Conservation (phyloP, 1,140 invertebrate genomes). For the Copidosoma floridanum region DNA sequence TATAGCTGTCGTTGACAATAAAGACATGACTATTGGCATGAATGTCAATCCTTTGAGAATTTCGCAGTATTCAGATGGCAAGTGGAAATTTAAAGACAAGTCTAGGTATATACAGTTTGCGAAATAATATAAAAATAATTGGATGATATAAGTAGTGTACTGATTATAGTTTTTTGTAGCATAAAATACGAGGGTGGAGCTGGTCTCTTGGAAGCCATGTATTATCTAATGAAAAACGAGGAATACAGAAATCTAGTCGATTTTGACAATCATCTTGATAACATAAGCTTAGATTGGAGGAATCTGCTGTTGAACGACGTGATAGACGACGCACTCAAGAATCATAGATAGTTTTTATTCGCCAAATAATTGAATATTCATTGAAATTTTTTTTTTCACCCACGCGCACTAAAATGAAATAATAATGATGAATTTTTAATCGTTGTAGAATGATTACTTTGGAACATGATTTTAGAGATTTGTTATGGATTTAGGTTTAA, state of each 20-base stretch:
- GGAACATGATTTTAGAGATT: no score
- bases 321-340: conserved; percentile 51
- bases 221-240: conserved; percentile 66
- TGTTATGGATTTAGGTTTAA: no score
- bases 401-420: not conserved
- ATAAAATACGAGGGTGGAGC: conserved; percentile 54
- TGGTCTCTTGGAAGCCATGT: conserved; percentile 62
- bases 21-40: conserved; percentile 66
- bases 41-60: conserved; percentile 67
- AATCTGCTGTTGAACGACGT: conserved; percentile 68
- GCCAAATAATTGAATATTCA: no score
- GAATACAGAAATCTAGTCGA: conserved; percentile 74
- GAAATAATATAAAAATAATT: no score
- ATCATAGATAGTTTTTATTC: conserved; percentile 29
- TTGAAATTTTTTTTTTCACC: no score
- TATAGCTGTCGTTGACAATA: conserved; percentile 81
- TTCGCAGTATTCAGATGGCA: conserved; percentile 69
- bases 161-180: conserved; percentile 32
- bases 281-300: conserved; percentile 77
- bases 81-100: conserved; percentile 66
- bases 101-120: conserved; percentile 35
- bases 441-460: no score
- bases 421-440: no score
- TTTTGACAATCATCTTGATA: conserved; percentile 90
- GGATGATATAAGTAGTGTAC: no score